Percentiles rank a stretch among this genome's conserved stretches.
Evolutionary conservation across 2,113 vertebrate species (phyloP).

Genomic region (Ctenomys sociabilis): DNA sequence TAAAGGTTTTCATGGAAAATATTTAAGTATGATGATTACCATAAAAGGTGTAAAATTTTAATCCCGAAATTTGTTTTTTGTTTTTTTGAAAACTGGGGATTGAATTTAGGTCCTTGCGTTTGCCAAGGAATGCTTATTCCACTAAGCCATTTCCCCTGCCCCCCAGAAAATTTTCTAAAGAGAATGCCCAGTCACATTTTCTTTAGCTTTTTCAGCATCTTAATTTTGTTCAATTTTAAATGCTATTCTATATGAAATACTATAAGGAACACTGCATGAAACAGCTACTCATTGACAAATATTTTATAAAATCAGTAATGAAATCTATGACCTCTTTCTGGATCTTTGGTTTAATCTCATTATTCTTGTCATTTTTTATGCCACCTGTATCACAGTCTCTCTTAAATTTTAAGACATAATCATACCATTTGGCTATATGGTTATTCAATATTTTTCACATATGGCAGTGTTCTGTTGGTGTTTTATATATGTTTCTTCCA

Average conservation of each 20-base stretch:
- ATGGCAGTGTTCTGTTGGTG: neutral
- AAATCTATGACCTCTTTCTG: neutral
- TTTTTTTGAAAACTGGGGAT: no score
- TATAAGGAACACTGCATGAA: neutral
- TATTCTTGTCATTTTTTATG: neutral
- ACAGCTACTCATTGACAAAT: neutral
- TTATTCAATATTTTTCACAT: neutral
- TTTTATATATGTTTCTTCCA: neutral
- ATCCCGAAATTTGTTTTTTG: no score
- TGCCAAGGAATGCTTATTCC: no score
- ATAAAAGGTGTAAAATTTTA: neutral
- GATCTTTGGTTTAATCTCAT: neutral
- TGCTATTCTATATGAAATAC: neutral
- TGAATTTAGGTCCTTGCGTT: no score
- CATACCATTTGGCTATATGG: neutral
- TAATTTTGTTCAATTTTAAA: neutral
- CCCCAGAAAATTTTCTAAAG: neutral
- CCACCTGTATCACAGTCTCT: neutral
- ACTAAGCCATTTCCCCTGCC: no score
- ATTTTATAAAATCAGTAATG: neutral
- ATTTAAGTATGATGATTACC: neutral
- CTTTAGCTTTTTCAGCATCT: neutral
- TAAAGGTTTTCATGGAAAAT: neutral
- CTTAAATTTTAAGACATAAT: constrained; percentile 12
- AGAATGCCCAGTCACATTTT: neutral